Base-by-base conservation (phyloP, 2,113 vertebrate genomes). In the Gallinago paraguaiae region DNA sequence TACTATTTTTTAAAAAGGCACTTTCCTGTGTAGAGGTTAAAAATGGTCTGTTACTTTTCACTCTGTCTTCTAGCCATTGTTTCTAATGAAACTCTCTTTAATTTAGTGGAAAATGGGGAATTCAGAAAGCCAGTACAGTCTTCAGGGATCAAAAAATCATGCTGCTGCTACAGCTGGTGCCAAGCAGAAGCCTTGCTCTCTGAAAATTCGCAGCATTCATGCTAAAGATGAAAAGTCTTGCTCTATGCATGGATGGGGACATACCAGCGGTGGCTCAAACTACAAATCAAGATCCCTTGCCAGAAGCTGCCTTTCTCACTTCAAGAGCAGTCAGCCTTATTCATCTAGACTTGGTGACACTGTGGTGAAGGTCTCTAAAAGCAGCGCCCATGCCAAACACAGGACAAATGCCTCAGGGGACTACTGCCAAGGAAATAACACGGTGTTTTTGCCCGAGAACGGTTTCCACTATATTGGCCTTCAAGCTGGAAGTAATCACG, bases 101-200 rank as follows among this genome's bases (percentile, higher is more conserved):
- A 68, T 97, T 93, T 97, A 99, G 98, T 97, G 95, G 83, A 98
- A 90, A 74, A 99, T 99, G 99, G 99, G 99, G 78, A 99, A 99
- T 98, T 99, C 99, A 24, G 99, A 99, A 97, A 99, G 99, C 97
- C 99, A 99, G 64, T 99, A 99, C 95, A 99, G 98, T 94, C 97
- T 99, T 92, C 99, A 99, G 96, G 98, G 98, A 78, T 96, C 98
- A 15, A 99, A 98, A 97, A 98, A 96, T 82, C 98, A 98, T 33
- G 74, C 95, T 96, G 97, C 93, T 68, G 77, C 98, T 41, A 75
- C 98, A 68, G 88, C 98, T 13, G 97, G 98, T 95, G 93, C 97
- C 87, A 99, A 99, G 98, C 99, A 98, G 50, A 99, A 99, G 94
- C 98, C 98, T 68, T 99, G 98, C 93, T 98, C 99, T 78, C 96